Conservation (phyloP, 2,113 vertebrate species). For the Barbus barbus region DNA sequence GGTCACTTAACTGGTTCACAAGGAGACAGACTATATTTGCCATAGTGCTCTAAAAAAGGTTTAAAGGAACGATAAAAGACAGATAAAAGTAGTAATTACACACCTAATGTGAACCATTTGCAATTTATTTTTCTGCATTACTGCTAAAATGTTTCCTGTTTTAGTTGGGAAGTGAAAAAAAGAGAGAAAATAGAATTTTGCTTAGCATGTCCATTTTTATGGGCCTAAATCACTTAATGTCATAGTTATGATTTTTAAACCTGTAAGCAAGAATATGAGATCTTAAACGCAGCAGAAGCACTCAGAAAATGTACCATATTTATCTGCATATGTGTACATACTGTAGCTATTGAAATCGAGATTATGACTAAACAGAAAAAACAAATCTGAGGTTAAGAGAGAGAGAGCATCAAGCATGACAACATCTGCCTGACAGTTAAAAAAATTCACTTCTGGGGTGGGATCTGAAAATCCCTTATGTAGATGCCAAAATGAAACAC, state of each 20-base stretch:
- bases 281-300: neutral
- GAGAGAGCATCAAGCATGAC: slow-evolving; percentile 21
- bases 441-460: neutral
- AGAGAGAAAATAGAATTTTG: too few relatives aligned
- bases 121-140: neutral
- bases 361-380: neutral
- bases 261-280: neutral
- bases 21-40: neutral
- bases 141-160: neutral
- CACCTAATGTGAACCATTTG: neutral
- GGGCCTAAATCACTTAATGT: neutral
- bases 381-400: neutral
- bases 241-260: neutral
- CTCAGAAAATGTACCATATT: neutral
- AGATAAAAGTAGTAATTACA: neutral
- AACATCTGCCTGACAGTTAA: slow-evolving; percentile 39
- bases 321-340: neutral
- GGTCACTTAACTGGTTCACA: neutral
- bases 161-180: neutral
- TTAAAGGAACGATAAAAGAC: neutral
- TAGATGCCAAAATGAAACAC: neutral
- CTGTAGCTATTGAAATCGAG: neutral
- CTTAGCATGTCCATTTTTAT: neutral
- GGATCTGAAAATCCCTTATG: neutral
- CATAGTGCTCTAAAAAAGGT: neutral